phyloP scores from a whole-genome alignment of 2,113 vertebrate genomes.

The Taxidea taxus region DNA sequence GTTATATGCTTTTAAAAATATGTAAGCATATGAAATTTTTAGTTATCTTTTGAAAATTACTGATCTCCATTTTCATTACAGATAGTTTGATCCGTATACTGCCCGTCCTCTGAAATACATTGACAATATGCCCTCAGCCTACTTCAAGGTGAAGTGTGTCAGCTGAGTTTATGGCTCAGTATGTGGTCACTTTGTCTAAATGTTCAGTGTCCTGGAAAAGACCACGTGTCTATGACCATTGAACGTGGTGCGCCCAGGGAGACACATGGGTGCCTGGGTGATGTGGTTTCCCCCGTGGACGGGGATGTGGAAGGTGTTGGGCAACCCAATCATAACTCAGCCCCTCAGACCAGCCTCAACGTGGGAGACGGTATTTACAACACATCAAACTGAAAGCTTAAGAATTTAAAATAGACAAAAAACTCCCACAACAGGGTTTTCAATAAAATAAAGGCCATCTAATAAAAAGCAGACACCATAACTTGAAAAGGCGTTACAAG shows the following conservation, averaged over 20 bases:
- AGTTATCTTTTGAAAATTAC: not conserved
- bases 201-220: not conserved
- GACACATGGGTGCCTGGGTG: not conserved
- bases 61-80: not conserved
- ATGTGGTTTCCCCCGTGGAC: not conserved
- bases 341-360: not conserved
- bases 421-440: not conserved
- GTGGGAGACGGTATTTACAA: not conserved
- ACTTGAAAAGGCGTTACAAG: not conserved
- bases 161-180: not conserved
- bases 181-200: not conserved
- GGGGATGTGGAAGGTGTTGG: not conserved
- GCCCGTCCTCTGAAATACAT: not conserved
- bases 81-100: not conserved
- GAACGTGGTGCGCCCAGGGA: fast-evolving
- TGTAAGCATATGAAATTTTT: not conserved
- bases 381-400: not conserved
- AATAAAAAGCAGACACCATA: not conserved
- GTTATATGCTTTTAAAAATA: not conserved
- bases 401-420: not conserved
- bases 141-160: not conserved
- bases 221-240: too few relatives aligned
- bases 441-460: not conserved
- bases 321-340: not conserved
- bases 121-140: not conserved